Conservation (phyloP, 1,140 invertebrate genomes). For the Asbolus verrucosus region DNA sequence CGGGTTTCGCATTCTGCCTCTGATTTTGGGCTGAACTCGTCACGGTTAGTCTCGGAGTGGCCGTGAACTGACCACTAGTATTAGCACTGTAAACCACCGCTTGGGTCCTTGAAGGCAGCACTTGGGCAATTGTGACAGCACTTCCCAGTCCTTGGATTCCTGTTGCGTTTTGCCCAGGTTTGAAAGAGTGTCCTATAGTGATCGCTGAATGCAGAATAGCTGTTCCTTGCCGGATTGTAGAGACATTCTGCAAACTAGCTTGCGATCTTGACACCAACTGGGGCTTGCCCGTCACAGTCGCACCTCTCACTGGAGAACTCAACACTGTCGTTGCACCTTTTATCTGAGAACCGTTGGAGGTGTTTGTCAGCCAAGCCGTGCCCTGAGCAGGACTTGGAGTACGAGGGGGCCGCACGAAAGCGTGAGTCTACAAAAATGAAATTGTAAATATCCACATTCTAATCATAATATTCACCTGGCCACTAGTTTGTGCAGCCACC, state of each 20-base stretch:
- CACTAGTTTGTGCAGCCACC: conserved; percentile 57
- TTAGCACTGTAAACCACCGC: conserved; percentile 62
- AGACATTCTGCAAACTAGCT: conserved; percentile 53
- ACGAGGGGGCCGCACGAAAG: conserved; percentile 55
- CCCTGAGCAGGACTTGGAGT: conserved; percentile 63
- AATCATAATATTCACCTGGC: conserved; percentile 47
- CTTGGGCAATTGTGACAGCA: conserved; percentile 62
- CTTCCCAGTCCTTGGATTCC: conserved; percentile 59
- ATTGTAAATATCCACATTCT: background rate
- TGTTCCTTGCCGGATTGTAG: conserved; percentile 57
- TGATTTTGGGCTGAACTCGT: conserved; percentile 56
- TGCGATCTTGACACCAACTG: conserved; percentile 58
- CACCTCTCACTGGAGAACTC: conserved; percentile 60
- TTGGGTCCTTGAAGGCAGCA: conserved; percentile 61
- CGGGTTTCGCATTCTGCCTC: conserved; percentile 53
- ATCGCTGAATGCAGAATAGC: conserved; percentile 62
- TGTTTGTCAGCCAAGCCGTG: conserved; percentile 61
- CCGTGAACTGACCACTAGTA: conserved; percentile 58
- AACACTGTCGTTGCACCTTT: conserved; percentile 61
- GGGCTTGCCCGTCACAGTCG: conserved; percentile 60
- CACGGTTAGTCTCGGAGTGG: conserved; percentile 59
- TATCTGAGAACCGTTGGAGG: conserved; percentile 62
- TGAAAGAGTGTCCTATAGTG: conserved; percentile 61
- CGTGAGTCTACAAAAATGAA: conserved; percentile 39
- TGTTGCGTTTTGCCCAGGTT: conserved; percentile 53